Base-by-base conservation (phyloP, 2,113 vertebrate genomes). In the Nettapus auritus region DNA sequence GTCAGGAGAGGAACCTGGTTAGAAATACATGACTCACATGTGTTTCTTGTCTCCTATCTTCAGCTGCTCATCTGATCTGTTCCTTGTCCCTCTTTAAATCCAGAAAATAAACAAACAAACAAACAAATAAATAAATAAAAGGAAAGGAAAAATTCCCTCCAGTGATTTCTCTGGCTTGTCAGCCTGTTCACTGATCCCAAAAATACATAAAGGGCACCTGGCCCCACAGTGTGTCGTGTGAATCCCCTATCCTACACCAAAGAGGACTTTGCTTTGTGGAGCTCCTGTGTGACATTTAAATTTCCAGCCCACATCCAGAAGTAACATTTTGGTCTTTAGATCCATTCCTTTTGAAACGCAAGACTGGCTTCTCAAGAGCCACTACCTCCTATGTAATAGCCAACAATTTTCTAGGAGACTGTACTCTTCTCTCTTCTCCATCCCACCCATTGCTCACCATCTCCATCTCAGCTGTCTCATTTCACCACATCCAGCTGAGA, bases 281-380 rank as follows among this genome's bases (percentile, higher is more conserved):
- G 1, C 1, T 5, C 16, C 9, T 2, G 0, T 4, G 2, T n/a
- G 13, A 92, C 46, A 3, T 9, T 1, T 7, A 21, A n/a, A 9
- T 82, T 82, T 82, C 21, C 73, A 69, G 23, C 34, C 9, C 5
- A 38, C 9, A 36, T 29, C 15, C 13, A 33, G n/a, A 7, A 38
- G 22, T 42, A 33, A 36, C 3, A 9, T 19, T 76, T 62, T 46
- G 23, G 4, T 46, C 29, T 73, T 77, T 69, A 56, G 31, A 18
- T n/a, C 7, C 4, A 34, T 11, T 55, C 6, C 7, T 63, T 84
- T 60, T 31, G 44, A 84, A 57, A n/a, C 8, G 40, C 18, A 69
- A 15, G 13, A 33, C 3, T 33, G 20, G 48, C 20, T 63, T 86
- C 13, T 33, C n/a, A 17, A 59, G 42, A 63, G 11, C n/a, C 36